These are phyloP conservation scores for Scaptomyza polygonia DNA, from an alignment of 2,888 invertebrate species.

Conservation along the genomic window DNA sequence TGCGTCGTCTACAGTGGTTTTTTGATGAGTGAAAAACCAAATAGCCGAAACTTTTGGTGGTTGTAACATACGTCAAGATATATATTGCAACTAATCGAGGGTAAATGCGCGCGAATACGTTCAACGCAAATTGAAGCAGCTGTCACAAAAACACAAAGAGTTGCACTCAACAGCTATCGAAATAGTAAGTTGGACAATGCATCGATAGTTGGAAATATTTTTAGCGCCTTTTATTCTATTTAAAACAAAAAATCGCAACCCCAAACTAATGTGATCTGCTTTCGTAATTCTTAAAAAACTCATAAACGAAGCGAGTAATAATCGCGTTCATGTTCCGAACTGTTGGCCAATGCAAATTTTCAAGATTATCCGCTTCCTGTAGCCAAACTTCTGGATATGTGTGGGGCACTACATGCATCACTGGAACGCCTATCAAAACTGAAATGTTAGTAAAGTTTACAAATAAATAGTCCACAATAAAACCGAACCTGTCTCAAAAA, in stretches of 20 bases:
- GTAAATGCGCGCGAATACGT: constrained; percentile 55
- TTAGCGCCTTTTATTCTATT: background rate
- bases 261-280: background rate
- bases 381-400: constrained; percentile 98
- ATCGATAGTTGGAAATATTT: constrained; percentile 7
- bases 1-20: constrained; percentile 53
- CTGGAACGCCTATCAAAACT: constrained; percentile 83
- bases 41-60: constrained; percentile 26
- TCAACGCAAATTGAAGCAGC: constrained; percentile 24
- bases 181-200: background rate
- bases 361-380: constrained; percentile 89
- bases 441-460: constrained; percentile 22
- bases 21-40: constrained; percentile 57
- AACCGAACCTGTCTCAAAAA: constrained; percentile 85
- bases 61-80: constrained; percentile 20
- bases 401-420: constrained; percentile 94
- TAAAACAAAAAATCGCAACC: background rate
- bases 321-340: constrained; percentile 52
- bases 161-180: constrained; percentile 21
- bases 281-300: constrained; percentile 14
- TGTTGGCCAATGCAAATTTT: constrained; percentile 54
- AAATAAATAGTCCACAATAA: background rate
- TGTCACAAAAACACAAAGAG: constrained; percentile 18
- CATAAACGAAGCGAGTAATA: constrained; percentile 38
- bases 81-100: constrained; percentile 29